phyloP scores from a whole-genome alignment of 2,113 vertebrate genomes.

The Hippoglossus stenolepis region DNA sequence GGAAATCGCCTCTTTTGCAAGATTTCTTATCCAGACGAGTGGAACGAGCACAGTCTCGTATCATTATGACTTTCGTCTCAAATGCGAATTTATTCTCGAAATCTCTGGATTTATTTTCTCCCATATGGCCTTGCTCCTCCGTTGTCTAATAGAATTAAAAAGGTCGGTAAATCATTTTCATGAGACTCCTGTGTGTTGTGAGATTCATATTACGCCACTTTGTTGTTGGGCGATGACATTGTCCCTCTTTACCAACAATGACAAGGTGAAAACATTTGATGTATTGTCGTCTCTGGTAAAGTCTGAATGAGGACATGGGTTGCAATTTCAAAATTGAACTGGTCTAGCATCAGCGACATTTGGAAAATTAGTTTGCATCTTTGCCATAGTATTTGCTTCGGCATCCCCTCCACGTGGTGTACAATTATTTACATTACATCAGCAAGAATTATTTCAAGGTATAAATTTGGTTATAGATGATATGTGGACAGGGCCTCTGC shows the following conservation, averaged over 20 bases:
- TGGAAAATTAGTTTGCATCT: not conserved
- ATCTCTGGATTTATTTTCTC: too few relatives aligned
- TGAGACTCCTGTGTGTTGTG: not conserved
- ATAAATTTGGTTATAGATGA: constrained; percentile 7
- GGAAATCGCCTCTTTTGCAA: too few relatives aligned
- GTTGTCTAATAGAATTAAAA: not conserved
- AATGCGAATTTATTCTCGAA: too few relatives aligned
- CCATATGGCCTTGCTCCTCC: too few relatives aligned
- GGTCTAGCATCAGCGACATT: not conserved
- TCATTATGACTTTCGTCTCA: too few relatives aligned
- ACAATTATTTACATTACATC: not conserved
- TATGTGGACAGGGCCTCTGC: not conserved
- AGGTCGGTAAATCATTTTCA: not conserved
- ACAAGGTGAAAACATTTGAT: not conserved
- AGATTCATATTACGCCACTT: not conserved
- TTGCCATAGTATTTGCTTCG: not conserved
- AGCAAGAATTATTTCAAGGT: not conserved
- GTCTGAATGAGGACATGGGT: not conserved
- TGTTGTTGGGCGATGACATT: not conserved
- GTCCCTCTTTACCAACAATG: not conserved
- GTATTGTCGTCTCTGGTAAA: not conserved
- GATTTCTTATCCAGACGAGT: too few relatives aligned
- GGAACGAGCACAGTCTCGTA: too few relatives aligned
- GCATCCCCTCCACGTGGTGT: too few relatives aligned
- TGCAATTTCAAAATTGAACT: not conserved